phyloP scores from a whole-genome alignment of 2,888 invertebrate genomes.

The Acrocera orbiculus region DNA sequence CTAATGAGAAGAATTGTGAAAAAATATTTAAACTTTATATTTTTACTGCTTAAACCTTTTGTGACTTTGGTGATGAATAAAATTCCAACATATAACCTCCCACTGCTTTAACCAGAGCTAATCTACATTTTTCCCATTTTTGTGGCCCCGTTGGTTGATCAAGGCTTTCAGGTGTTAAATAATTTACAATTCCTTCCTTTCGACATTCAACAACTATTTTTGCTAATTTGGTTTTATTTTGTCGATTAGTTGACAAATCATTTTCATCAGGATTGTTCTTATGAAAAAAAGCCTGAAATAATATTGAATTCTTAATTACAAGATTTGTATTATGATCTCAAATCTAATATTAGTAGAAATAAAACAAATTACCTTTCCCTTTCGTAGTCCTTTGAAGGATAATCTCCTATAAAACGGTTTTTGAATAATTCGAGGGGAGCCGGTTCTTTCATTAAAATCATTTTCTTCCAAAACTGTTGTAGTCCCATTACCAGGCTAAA shows the following conservation, averaged over 20 bases:
- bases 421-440: conserved; percentile 61
- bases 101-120: conserved; percentile 80
- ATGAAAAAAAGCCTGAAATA: conserved; percentile 54
- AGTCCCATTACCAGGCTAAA: conserved; percentile 21
- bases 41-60: conserved; percentile 39
- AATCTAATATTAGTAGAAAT: too few species aligned
- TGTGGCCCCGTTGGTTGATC: conserved; percentile 68
- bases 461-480: conserved; percentile 37
- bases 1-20: too few species aligned
- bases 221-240: conserved; percentile 69
- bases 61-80: conserved; percentile 86
- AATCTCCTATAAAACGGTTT: conserved; percentile 72
- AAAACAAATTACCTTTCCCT: conserved; percentile 56
- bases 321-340: conserved; percentile 22
- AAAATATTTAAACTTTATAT: neutral
- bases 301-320: conserved; percentile 26
- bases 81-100: conserved; percentile 88
- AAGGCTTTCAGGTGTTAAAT: conserved; percentile 77
- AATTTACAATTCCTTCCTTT: conserved; percentile 86
- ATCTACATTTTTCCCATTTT: conserved; percentile 86
- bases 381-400: conserved; percentile 74
- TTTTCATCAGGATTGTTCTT: conserved; percentile 82
- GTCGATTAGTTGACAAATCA: conserved; percentile 51
- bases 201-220: conserved; percentile 87
- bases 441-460: conserved; percentile 60